Evolutionary conservation across 2,113 vertebrate genomes (phyloP).

Genomic region (Notechis scutatus): DNA sequence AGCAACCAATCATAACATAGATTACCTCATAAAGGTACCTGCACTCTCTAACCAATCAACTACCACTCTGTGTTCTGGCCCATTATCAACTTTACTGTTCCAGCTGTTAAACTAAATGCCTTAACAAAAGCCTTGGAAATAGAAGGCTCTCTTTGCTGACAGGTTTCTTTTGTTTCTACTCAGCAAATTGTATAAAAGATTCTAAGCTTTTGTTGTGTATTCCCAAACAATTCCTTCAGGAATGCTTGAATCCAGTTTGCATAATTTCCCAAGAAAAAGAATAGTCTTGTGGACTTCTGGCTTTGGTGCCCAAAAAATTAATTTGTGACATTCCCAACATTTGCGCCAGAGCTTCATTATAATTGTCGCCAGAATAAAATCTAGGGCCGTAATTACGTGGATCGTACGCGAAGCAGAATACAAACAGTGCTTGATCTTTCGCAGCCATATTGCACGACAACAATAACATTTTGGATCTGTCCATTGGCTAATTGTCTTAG

Average conservation of each 20-base stretch:
- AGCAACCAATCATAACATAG: not conserved
- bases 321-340: conserved; percentile 6
- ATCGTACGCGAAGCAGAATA: fast-evolving
- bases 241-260: not conserved
- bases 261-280: not conserved
- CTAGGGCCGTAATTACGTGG: fast-evolving
- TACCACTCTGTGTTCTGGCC: not conserved
- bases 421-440: conserved; percentile 23
- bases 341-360: not conserved
- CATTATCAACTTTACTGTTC: not conserved
- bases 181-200: not conserved
- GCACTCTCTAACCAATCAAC: not conserved
- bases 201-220: fast-evolving
- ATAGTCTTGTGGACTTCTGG: not conserved
- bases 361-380: not conserved
- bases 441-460: conserved; percentile 21
- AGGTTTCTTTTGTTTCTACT: not conserved
- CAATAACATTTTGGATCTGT: conserved; percentile 44
- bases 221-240: not conserved
- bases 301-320: not conserved
- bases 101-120: not conserved
- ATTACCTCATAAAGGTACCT: not conserved
- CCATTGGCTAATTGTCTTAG: conserved; percentile 46
- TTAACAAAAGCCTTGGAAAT: not conserved
- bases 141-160: not conserved